Conservation (phyloP, 2,113 vertebrate genomes). For the Percopsis transmontana region DNA sequence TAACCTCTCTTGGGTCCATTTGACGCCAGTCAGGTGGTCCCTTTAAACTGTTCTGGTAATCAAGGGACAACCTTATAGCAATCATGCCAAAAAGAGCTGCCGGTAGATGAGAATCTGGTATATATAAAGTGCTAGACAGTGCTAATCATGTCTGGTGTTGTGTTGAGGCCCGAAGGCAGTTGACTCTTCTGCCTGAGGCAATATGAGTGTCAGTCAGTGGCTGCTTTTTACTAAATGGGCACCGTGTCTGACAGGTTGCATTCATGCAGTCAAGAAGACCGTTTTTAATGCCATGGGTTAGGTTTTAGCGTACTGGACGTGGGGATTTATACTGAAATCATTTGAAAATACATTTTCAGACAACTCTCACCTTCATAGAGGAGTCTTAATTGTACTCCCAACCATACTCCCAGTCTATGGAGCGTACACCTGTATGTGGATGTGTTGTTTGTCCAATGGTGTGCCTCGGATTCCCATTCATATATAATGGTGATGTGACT, state of each 20-base stretch:
- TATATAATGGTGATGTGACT: neutral
- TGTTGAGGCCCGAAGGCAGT: constrained; percentile 49
- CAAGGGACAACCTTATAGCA: constrained; percentile 35
- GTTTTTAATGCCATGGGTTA: constrained; percentile 22
- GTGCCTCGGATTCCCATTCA: neutral
- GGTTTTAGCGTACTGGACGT: too few species aligned
- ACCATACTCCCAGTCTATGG: too few species aligned
- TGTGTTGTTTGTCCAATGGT: constrained; percentile 23
- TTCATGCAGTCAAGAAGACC: constrained; percentile 42
- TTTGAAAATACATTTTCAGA: too few species aligned
- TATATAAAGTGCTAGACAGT: constrained; percentile 51
- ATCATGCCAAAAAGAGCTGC: constrained; percentile 29
- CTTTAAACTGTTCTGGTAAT: constrained; percentile 59
- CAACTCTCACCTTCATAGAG: too few species aligned
- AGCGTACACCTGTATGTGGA: neutral
- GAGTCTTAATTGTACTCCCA: too few species aligned
- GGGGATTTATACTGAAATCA: too few species aligned
- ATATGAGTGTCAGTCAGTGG: constrained; percentile 31
- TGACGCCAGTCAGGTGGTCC: constrained; percentile 61
- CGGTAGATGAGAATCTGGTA: constrained; percentile 30
- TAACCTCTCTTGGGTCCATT: constrained; percentile 61
- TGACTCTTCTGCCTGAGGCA: constrained; percentile 42
- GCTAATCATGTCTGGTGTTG: constrained; percentile 57
- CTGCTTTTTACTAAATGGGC: constrained; percentile 49
- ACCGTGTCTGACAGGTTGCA: constrained; percentile 42